Evolutionary conservation across 2,797 vertebrate species (phyloP).

Genomic region (Gambusia yucatana): DNA sequence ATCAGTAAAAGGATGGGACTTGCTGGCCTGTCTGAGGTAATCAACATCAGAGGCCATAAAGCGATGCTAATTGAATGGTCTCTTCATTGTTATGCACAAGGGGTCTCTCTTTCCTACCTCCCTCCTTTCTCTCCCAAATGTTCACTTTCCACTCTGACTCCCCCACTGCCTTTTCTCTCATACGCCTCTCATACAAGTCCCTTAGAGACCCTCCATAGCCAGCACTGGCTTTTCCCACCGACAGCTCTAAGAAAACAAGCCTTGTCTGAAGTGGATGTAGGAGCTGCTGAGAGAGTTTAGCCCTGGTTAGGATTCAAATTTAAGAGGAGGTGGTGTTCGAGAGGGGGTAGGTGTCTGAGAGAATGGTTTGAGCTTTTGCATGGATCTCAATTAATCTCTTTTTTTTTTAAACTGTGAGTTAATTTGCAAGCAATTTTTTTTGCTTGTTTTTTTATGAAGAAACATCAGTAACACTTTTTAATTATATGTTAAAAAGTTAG

Average conservation of each 20-base stretch:
- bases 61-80: slow-evolving; percentile 83
- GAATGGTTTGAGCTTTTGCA: slow-evolving; percentile 36
- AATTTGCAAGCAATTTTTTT: background rate
- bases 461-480: slow-evolving; percentile 28
- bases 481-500: slow-evolving; percentile 19
- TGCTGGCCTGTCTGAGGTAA: slow-evolving; percentile 82
- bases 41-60: slow-evolving; percentile 84
- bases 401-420: background rate
- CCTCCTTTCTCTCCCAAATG: slow-evolving; percentile 33
- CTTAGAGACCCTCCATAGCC: slow-evolving; percentile 66
- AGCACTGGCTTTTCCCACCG: slow-evolving; percentile 73
- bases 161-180: slow-evolving; percentile 64
- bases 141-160: slow-evolving; percentile 52
- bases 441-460: slow-evolving; percentile 8
- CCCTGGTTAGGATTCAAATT: slow-evolving; percentile 53
- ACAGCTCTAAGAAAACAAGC: slow-evolving; percentile 79
- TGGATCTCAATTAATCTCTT: slow-evolving; percentile 15
- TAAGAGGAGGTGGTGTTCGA: background rate
- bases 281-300: slow-evolving; percentile 69
- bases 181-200: slow-evolving; percentile 69
- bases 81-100: slow-evolving; percentile 83
- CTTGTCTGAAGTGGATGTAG: slow-evolving; percentile 78
- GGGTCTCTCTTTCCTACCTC: slow-evolving; percentile 51
- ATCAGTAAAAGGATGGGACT: slow-evolving; percentile 81
- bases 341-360: slow-evolving; percentile 12